phyloP scores from a whole-genome alignment of 2,113 vertebrate genomes.

The Macquaria ambigua region DNA sequence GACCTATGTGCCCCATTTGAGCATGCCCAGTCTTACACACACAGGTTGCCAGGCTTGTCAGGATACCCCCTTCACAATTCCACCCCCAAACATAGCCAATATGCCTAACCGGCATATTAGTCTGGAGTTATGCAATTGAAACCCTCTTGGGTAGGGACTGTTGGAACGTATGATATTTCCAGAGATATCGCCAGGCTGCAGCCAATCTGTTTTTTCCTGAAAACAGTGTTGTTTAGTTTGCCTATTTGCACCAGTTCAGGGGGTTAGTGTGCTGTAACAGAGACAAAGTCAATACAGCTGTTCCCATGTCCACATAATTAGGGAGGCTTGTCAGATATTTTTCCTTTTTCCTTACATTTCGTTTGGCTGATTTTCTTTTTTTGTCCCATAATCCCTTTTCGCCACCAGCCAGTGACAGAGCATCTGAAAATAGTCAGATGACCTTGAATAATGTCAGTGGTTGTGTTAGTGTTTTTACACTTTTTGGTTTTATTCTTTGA shows the following conservation, averaged over 20 bases:
- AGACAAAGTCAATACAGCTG: constrained; percentile 77
- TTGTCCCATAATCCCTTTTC: constrained; percentile 46
- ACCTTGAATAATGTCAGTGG: constrained; percentile 69
- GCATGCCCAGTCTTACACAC: constrained; percentile 44
- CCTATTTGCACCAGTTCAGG: constrained; percentile 58
- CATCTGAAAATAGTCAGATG: constrained; percentile 69
- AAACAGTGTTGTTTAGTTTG: constrained; percentile 66
- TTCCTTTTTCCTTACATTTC: constrained; percentile 51
- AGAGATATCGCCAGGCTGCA: constrained; percentile 51
- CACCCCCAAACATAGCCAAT: constrained; percentile 36
- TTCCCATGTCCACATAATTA: constrained; percentile 64
- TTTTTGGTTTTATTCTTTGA: constrained; percentile 43
- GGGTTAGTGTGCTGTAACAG: constrained; percentile 60
- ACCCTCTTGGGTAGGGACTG: constrained; percentile 41
- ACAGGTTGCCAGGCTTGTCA: constrained; percentile 45
- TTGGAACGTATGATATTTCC: constrained; percentile 53
- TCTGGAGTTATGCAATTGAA: constrained; percentile 75
- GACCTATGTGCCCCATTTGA: constrained; percentile 53
- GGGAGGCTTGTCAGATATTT: constrained; percentile 42
- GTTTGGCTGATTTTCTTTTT: constrained; percentile 33
- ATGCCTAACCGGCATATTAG: constrained; percentile 21
- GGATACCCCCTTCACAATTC: constrained; percentile 24
- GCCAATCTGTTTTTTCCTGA: constrained; percentile 37
- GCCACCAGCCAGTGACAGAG: constrained; percentile 60
- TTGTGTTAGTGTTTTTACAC: constrained; percentile 31